phyloP scores from a whole-genome alignment of 1,140 invertebrate genomes.

The Ostrea denselamellosa region DNA sequence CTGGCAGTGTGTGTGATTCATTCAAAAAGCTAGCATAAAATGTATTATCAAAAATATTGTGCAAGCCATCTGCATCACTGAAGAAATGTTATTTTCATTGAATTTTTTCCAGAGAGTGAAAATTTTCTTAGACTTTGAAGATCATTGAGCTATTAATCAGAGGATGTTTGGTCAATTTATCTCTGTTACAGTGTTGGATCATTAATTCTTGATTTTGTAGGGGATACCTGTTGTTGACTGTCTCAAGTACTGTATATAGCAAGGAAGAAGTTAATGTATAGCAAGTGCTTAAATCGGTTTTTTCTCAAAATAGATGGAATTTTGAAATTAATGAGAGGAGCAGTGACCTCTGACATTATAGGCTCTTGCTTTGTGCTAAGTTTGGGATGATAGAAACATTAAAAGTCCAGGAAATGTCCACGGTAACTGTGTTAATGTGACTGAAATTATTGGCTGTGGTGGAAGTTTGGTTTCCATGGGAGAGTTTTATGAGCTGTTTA shows the following conservation, averaged over 20 bases:
- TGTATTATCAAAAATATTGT: slow-evolving; percentile 24
- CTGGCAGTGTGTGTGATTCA: slow-evolving; percentile 11
- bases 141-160: slow-evolving; percentile 23
- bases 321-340: not conserved
- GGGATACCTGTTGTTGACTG: not conserved
- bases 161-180: slow-evolving; percentile 32
- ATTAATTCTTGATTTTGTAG: slow-evolving; percentile 13
- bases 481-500: slow-evolving; percentile 35
- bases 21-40: slow-evolving; percentile 21
- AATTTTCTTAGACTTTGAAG: not conserved
- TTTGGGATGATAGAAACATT: slow-evolving; percentile 4
- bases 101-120: not conserved
- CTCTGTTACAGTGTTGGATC: not conserved
- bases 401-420: slow-evolving; percentile 22
- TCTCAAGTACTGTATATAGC: slow-evolving; percentile 1
- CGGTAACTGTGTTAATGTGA: slow-evolving; percentile 28
- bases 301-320: not conserved
- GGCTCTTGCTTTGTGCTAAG: not conserved
- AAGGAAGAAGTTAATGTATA: not conserved
- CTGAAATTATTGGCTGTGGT: slow-evolving; percentile 25
- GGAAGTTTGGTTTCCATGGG: slow-evolving; percentile 24
- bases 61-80: slow-evolving; percentile 25
- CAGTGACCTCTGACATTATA: not conserved
- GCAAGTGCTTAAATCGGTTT: not conserved
- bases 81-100: not conserved